Evolutionary conservation across 2,888 invertebrate genomes (phyloP), one percentile per base, ranked within the genome.

Genomic region (Eubasilissa splendida): DNA sequence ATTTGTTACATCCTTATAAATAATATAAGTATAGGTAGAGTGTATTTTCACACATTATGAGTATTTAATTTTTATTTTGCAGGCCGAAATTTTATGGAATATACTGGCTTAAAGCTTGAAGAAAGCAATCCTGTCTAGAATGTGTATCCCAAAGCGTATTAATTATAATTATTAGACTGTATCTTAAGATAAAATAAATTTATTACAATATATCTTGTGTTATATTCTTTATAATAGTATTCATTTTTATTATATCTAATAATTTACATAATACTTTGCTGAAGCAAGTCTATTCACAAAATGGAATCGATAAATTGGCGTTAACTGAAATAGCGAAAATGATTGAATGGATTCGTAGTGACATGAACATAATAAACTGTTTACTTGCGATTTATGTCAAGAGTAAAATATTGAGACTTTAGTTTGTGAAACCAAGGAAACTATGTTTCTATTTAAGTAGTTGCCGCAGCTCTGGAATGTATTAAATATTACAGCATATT

Each of bases 21-120:
- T 22, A 22, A 22, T 22, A 22, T 22, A 22, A 22, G 22, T 22
- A 22, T 22, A 1, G 22, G 22, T 22, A 22, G 22, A 22, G 22
- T 22, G 22, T 22, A 22, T 22, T 22, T 22, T 22, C 22, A 22
- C 22, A 22, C 22, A 22, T 22, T 22, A 22, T 22, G 22, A 22
- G 22, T 9, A 76, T 53, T 11, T 31, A 31, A 71, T 68, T 22
- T 71, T 54, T 54, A 3, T 70, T 71, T 63, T 76, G 60, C 76
- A 76, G 76, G 22, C 14, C 60, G 3, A 14, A 63, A n/a, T 31
- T 63, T 31, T 76, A 63, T 63, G 76, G 76, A 52, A n/a, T 76
- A 63, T 76, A 60, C 52, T 76, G 76, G 76, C 22, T 31, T 9
- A 42, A 4, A 7, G 7, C 42, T 7, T 42, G 42, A 42, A 42